Base-by-base conservation (phyloP, 1,140 invertebrate genomes). In the Fopius arisanus region DNA sequence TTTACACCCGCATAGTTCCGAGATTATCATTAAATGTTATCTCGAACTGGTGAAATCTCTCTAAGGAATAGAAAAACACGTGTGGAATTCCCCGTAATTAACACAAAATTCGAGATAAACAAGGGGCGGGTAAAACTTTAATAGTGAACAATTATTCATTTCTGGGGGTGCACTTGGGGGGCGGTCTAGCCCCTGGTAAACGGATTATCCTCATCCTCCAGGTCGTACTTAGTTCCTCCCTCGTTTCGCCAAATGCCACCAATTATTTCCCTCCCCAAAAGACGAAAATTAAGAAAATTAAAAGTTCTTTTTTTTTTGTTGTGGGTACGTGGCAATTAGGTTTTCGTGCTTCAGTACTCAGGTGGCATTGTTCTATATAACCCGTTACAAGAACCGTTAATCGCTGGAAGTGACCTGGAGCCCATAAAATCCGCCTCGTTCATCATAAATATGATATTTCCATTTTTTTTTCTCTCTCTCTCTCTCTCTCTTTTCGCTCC, bases 301-400 rank as follows among this genome's bases (percentile, higher is more conserved):
- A 48, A 48, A 19, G 43, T 48, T 48, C 14, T 16, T 48, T 5
- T 48, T 19, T 14, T 5, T 48, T 6, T n/a, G 43, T 48, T 19
- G 43, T 19, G 43, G n/a, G n/a, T 16, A 14, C 10, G 7, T 12
- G 16, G 16, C 43, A 48, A 48, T 48, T 19, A 48, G 5, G 16
- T 48, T 48, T 48, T 48, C n/a, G 14, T 48, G 43, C 33, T 12
- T 48, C 14, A 5, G 43, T 48, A n/a, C 43, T 19, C 16, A 48
- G 5, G 14, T 2, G 4, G 43, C n/a, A 48, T 48, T 48, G 14
- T 48, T 12, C n/a, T n/a, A 14, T 19, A 51, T 66, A n/a, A n/a
- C 59, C 81, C 79, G 80, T 82, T 82, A 82, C 41, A 51, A 70
- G 74, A 78, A 80, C 81, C 81, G 81, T 82, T 82, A 82, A 78